These are phyloP conservation scores for Lamprologus callipterus DNA, from an alignment of 2,113 vertebrate genomes.

Conservation along the genomic window DNA sequence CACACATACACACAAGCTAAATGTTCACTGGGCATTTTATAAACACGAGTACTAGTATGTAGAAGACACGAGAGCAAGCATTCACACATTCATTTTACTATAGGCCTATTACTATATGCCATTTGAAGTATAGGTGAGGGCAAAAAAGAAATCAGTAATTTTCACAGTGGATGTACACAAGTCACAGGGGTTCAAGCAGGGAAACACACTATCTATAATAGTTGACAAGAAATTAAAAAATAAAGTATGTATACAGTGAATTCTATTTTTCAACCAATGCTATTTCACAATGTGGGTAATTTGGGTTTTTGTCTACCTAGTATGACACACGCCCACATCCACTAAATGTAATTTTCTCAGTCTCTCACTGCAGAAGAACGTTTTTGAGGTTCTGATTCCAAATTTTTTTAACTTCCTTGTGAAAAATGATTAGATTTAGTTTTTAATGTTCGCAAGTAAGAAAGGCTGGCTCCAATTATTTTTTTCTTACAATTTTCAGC, in stretches of 20 bases:
- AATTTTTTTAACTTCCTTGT: background rate
- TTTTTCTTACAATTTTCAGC: background rate
- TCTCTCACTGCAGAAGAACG: background rate
- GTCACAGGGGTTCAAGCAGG: background rate
- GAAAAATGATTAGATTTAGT: background rate
- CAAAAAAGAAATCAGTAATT: background rate
- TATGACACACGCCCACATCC: background rate
- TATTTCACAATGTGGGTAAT: background rate
- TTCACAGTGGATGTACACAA: background rate
- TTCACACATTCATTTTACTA: background rate
- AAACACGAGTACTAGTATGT: background rate
- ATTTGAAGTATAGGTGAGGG: background rate
- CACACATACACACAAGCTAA: slow-evolving; percentile 11
- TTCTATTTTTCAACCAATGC: background rate
- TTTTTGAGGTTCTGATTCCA: background rate
- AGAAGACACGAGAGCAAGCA: background rate
- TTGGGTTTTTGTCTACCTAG: background rate
- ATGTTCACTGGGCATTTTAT: background rate
- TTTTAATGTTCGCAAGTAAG: background rate
- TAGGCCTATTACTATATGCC: background rate
- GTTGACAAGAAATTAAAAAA: background rate
- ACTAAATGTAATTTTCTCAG: background rate
- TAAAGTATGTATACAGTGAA: background rate
- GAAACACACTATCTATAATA: background rate
- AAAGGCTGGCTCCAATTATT: background rate